Evolutionary conservation across 1,140 invertebrate species (phyloP), one percentile per base, ranked within the genome.

Genomic region (Drosophila equinoxialis): DNA sequence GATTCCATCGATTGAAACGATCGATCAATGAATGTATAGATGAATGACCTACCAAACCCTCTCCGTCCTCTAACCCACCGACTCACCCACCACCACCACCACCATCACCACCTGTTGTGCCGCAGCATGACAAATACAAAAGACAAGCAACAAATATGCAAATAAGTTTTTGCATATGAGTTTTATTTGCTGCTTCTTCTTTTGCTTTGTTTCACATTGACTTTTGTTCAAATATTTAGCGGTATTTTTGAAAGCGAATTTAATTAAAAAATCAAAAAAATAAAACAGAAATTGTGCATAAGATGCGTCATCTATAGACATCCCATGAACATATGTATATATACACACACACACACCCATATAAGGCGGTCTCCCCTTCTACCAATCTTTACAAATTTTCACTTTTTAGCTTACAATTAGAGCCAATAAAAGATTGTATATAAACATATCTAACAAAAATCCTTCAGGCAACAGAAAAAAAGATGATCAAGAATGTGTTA

Each of bases 191-290:
- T 61, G 48, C 54, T 51, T 20, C 17, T 17, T 48, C 20, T 51
- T 51, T 51, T 51, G 45, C 45, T 51, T 51, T 51, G 45, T 51
- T 51, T 51, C 10, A 20, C 17, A 20, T 71, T 54, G 41, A 45
- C 66, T 77, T 77, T 80, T 71, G 67, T 80, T 84, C 71, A 58
- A 86, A 81, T 87, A 79, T 83, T 86, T 87, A 86, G 82, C 82
- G 82, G 83, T 83, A 86, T 87, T 87, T 86, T 87, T 86, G 82
- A 86, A 86, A 86, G 82, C 87, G 79, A 82, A 87, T 86, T 87
- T 86, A 87, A 86, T 86, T 86, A 86, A 86, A 81, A 87, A 64
- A n/a, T 33, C 54, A 58, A 66, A 7, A 64, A 55, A 4, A n/a
- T 2, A 26, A 45, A 66, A 8, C 54, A 55, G 6, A 65, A 39